Evolutionary conservation across 2,797 vertebrate genomes (phyloP), one percentile per base, ranked within the genome.

Genomic region (Okamejei kenojei): DNA sequence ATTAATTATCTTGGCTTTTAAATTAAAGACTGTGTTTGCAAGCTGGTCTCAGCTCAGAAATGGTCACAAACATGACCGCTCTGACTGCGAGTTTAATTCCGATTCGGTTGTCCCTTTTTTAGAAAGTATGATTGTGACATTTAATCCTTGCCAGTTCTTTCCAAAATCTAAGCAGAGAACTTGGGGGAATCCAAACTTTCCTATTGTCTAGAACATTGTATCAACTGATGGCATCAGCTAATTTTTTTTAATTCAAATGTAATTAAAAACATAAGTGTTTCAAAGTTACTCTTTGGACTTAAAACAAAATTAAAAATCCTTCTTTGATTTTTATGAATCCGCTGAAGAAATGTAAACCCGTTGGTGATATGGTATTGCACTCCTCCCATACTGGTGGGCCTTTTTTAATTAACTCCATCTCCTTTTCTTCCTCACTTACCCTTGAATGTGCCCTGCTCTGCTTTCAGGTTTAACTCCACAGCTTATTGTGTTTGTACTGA

Each of bases 1-100:
- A 91, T 91, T 35, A 93, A 84, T 93, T 93, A 26, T 17, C 35
- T 54, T 93, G 5, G 29, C 82, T 77, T 32, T 74, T 32, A 77
- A n/a, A 76, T 58, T 93, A 21, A 45, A 54, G 73, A 76, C 82
- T 19, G 17, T 73, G 71, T 74, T 74, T 35, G 61, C 61, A 35
- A 88, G n/a, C 63, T 19, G 65, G 35, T 88, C 61, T 68, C 61
- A 8, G 61, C 61, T 88, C n/a, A 17, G 29, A 88, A 35, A 88
- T 88, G 17, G n/a, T 86, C 84, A 65, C 29, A 19, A 21, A 61
- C 13, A n/a, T 65, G 65, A 86, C 82, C 29, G 65, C 58, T 32
- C 71, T 21, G 19, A 29, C 61, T 32, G 29, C 0, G 3, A 65
- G n/a, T 65, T 68, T 68, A 65, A 63, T 63, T 88, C 5, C n/a